Evolutionary conservation across 92 coral and sea anemone genomes (phyloP), one percentile per base, ranked within the genome.

Genomic region (Hydrozoanthus gracilis): DNA sequence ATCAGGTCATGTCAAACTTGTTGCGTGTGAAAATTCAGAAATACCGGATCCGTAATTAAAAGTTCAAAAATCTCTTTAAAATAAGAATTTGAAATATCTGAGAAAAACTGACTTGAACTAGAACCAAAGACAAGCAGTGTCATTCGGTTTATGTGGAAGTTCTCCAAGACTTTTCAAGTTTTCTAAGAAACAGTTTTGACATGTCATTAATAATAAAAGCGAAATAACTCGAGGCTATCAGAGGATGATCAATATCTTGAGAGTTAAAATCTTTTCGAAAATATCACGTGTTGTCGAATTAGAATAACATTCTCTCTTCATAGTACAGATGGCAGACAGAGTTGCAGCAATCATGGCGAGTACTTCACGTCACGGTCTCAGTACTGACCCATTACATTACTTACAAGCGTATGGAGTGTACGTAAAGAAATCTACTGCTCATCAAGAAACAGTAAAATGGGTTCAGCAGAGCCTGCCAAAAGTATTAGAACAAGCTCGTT

Each of bases 311-410:
- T 14, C 15, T 62, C 17, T 11, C 17, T 6, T 62, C 68, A 14
- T 14, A 5, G 7, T 11, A 8, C 16, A 62, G 20, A 18, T 11
- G 68, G 15, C 20, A 1, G 68, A 14, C 15, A 3, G 68, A 14
- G 20, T 62, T 6, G 17, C 12, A 11, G 6, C 17, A 62, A 62
- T 35, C 15, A 72, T 72, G 77, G 77, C 77, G 55, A 72, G 27
- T 44, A 13, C 50, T 15, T 47, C 77, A 45, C 77, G 83, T 39
- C 51, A 44, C 55, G 44, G 70, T 44, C 47, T 76, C 48, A 58
- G 76, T 27, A 76, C 80, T 58, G 76, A 62, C 49, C 89, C 76
- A 56, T 48, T 18, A 11, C 89, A 45, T 27, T 86, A 51, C 76
- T 44, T 77, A 82, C 76, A 44, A 73, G 62, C 82, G 18, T 73